Evolutionary conservation across 2,888 invertebrate genomes (phyloP).

Genomic region (Julus scandinavius): DNA sequence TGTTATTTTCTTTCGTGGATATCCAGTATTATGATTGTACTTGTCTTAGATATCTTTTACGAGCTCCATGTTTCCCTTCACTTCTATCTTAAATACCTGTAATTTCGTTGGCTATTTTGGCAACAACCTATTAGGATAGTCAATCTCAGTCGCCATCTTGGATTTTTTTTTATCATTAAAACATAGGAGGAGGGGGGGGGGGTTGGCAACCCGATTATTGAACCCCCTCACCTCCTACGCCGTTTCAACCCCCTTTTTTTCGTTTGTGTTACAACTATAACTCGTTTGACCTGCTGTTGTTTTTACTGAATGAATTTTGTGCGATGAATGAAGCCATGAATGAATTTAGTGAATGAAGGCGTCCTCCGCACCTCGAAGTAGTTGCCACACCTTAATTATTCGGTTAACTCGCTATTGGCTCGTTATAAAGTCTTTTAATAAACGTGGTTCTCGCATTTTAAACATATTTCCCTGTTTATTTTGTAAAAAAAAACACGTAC

Average conservation of each 20-base stretch:
- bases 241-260: background rate
- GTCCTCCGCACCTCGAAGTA: background rate
- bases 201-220: background rate
- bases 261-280: background rate
- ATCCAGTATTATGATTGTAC: background rate
- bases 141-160: background rate
- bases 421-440: background rate
- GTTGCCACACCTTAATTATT: background rate
- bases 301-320: background rate
- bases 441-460: background rate
- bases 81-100: background rate
- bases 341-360: background rate
- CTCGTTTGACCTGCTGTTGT: conserved; percentile 1
- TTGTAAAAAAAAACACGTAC: too few relatives aligned
- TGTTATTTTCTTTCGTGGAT: background rate
- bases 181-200: background rate
- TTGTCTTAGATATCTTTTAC: background rate
- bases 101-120: background rate
- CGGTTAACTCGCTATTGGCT: background rate
- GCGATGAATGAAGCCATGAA: background rate
- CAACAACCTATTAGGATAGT: background rate
- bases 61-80: background rate
- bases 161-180: background rate
- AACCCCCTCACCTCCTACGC: background rate
- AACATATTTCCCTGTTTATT: too few relatives aligned